Percentiles rank a stretch among this genome's conserved stretches.
Conservation (phyloP, 2,113 vertebrate species). For the Cynocephalus volans region DNA sequence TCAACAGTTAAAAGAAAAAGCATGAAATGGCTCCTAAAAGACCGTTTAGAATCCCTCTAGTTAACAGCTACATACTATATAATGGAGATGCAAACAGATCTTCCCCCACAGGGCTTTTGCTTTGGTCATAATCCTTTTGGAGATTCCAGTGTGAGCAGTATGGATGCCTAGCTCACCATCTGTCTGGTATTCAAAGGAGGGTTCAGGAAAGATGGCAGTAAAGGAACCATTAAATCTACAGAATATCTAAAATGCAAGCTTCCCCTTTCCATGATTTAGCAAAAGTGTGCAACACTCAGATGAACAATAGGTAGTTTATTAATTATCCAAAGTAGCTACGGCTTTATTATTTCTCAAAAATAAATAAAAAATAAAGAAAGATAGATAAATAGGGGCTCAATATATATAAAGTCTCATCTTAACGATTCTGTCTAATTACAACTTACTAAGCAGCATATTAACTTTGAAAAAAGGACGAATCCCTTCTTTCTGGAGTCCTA, state of each 20-base stretch:
- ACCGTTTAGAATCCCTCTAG: background rate
- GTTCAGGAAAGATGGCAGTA: background rate
- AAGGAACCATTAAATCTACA: background rate
- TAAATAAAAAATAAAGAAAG: background rate
- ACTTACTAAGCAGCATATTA: background rate
- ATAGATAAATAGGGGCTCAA: background rate
- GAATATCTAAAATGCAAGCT: background rate
- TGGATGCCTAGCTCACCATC: background rate
- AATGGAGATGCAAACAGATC: conserved; percentile 28
- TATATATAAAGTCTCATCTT: background rate
- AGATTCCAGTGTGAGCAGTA: background rate
- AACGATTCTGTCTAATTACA: background rate
- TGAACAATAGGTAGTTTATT: background rate
- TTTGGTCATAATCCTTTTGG: background rate
- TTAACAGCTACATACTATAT: background rate
- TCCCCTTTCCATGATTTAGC: background rate
- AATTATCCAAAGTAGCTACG: background rate
- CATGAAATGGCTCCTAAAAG: conserved; percentile 59
- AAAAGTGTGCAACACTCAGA: background rate
- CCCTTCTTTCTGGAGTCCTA: background rate
- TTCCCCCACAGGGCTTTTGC: conserved; percentile 45
- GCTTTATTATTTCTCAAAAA: background rate
- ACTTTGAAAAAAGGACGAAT: background rate
- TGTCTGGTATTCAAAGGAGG: background rate
- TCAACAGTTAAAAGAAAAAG: background rate